Base-by-base conservation (phyloP, 2,888 invertebrate genomes). In the Megamerina dolium region DNA sequence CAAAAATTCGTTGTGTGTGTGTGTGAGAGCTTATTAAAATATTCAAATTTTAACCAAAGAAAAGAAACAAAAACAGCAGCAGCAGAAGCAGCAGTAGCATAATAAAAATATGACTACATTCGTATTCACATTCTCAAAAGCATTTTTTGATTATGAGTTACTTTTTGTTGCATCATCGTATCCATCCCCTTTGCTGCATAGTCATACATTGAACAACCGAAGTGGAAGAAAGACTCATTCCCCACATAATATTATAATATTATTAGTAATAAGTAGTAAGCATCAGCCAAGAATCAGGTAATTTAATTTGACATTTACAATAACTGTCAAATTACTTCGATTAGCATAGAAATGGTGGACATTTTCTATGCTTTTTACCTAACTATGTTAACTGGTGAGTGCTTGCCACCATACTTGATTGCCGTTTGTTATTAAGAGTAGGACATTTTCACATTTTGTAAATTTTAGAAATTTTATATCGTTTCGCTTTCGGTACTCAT, bases 341-440 rank as follows among this genome's bases (percentile, higher is more conserved):
- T 59, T 58, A 54, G 58, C 59, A 59, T 59, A 58, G 57, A 56
- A 59, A 59, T 59, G 56, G 54, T 50, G 51, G 47, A 42, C 48
- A 42, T 46, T 48, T 43, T 42, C 38, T 44, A 17, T 36, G 33
- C 38, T 46, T 36, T n/a, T 14, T 12, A 19, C 31, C 10, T 10
- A 23, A 10, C n/a, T n/a, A 21, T 5, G 20, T 14, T 12, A 12
- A 31, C 5, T 18, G 8, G 27, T 27, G 20, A 14, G 26, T 29
- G 27, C n/a, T n/a, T 4, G 38, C n/a, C n/a, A n/a, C n/a, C n/a
- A n/a, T n/a, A n/a, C n/a, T n/a, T n/a, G n/a, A 23, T 23, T 23
- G 6, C 10, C 10, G 23, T 23, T 23, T 23, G 23, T 23, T 8
- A 23, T 23, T 8, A 23, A 23, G 10, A 8, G 10, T 23, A 8